These are phyloP conservation scores for Macaria liturata DNA, from an alignment of 2,888 invertebrate species.

Conservation along the genomic window DNA sequence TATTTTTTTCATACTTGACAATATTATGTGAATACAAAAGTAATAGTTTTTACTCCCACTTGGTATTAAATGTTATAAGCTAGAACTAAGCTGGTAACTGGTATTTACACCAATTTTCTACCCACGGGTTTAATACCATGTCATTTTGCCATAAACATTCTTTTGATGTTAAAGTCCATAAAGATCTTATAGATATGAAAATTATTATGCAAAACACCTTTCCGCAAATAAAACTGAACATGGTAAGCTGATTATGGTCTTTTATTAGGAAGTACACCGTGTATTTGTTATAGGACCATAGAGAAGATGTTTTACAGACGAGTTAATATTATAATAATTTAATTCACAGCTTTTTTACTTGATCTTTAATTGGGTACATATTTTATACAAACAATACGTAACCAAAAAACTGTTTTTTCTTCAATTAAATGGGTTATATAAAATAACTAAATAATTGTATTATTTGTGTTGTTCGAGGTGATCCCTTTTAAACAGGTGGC, in stretches of 20 bases:
- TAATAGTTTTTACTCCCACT: neutral
- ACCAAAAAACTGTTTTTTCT: too few relatives aligned
- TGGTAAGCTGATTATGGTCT: conserved; percentile 35
- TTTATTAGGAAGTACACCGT: conserved; percentile 35
- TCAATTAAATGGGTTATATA: too few relatives aligned
- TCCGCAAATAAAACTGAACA: conserved; percentile 24
- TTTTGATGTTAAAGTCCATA: conserved; percentile 1
- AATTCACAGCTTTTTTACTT: too few relatives aligned
- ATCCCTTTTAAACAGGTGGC: too few relatives aligned
- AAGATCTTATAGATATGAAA: conserved; percentile 8
- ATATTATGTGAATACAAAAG: too few relatives aligned
- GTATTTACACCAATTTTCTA: neutral
- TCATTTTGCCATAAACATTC: conserved; percentile 3
- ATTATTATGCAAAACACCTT: conserved; percentile 7
- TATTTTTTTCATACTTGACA: too few relatives aligned
- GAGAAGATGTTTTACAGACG: too few relatives aligned
- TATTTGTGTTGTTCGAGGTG: too few relatives aligned
- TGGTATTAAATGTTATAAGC: neutral
- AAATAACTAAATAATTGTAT: too few relatives aligned
- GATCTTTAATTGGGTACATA: too few relatives aligned
- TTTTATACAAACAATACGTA: too few relatives aligned
- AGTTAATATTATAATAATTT: too few relatives aligned
- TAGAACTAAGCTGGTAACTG: neutral
- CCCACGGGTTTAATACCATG: neutral
- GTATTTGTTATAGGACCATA: conserved; percentile 34